These are phyloP conservation scores for Formica aserva DNA, from an alignment of 2,888 invertebrate species.

Conservation along the genomic window DNA sequence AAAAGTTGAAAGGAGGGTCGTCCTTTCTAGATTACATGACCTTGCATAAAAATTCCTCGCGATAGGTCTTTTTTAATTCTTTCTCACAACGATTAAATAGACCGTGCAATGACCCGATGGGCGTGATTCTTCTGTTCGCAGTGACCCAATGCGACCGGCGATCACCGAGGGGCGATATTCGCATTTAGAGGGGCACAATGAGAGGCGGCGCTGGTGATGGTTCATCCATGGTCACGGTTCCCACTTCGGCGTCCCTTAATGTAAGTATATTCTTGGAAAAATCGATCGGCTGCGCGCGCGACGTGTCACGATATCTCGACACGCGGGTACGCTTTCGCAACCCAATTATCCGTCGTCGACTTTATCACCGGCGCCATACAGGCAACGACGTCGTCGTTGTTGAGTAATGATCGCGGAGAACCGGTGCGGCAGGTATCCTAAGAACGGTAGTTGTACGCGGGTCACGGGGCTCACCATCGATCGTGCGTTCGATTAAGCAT, in stretches of 20 bases:
- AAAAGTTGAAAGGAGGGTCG: neutral
- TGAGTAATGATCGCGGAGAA: conserved; percentile 58
- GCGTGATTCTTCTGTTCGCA: conserved; percentile 59
- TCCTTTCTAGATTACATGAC: neutral
- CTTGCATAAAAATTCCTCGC: neutral
- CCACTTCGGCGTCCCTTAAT: conserved; percentile 80
- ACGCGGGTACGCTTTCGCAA: conserved; percentile 56
- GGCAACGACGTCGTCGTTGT: conserved; percentile 36
- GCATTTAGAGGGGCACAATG: conserved; percentile 70
- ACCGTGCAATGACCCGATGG: conserved; percentile 6
- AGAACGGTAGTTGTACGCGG: conserved; percentile 56
- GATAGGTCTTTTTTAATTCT: neutral
- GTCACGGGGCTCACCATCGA: conserved; percentile 56
- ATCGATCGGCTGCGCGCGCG: conserved; percentile 6
- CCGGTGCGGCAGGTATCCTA: conserved; percentile 68
- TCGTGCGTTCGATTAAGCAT: conserved; percentile 56
- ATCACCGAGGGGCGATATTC: conserved; percentile 53
- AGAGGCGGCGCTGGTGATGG: conserved; percentile 79
- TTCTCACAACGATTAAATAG: conserved; percentile 2
- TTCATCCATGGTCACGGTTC: conserved; percentile 79
- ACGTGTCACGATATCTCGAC: conserved; percentile 52
- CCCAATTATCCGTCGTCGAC: conserved; percentile 64
- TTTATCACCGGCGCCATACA: conserved; percentile 57
- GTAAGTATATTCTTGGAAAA: conserved; percentile 73
- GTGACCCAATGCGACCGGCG: conserved; percentile 63